phyloP scores from a whole-genome alignment of 2,113 vertebrate species.

The Amphilophus citrinellus region DNA sequence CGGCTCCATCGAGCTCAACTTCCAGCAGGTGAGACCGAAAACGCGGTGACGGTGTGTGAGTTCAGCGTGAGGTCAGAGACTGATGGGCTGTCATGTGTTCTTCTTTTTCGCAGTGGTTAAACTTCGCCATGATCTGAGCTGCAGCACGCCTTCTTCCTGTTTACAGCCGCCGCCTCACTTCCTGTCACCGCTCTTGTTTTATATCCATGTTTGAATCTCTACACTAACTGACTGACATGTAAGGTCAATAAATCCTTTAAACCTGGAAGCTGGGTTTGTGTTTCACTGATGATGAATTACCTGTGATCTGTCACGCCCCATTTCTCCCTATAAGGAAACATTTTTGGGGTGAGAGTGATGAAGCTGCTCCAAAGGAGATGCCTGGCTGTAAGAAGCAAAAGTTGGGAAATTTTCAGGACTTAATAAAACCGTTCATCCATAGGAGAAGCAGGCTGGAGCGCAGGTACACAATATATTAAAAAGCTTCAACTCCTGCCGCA shows the following conservation, averaged over 20 bases:
- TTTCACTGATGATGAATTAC: neutral
- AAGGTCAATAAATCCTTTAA: slow-evolving; percentile 33
- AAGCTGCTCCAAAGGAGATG: too few species aligned
- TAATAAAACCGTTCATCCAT: too few species aligned
- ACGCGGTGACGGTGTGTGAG: neutral
- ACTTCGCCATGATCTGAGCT: slow-evolving; percentile 72
- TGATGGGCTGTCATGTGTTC: neutral
- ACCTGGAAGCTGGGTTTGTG: neutral
- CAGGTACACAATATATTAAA: too few species aligned
- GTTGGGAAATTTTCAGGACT: too few species aligned
- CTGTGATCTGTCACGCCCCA: neutral
- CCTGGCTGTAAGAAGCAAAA: too few species aligned
- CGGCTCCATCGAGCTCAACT: slow-evolving; percentile 74
- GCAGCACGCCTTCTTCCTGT: neutral
- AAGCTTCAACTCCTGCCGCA: too few species aligned
- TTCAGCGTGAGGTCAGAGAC: neutral
- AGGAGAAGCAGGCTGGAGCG: too few species aligned
- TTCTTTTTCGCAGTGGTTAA: slow-evolving; percentile 65
- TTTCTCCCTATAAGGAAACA: too few species aligned
- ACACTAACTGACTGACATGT: neutral
- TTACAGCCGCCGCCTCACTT: slow-evolving; percentile 1
- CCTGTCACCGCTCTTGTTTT: neutral
- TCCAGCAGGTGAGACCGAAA: slow-evolving; percentile 64
- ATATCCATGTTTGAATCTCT: neutral
- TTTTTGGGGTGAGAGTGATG: too few species aligned